A percentile compares a stretch with the other conserved stretches of the same genome.
phyloP scores from a whole-genome alignment of 2,888 invertebrate species.

The Drepana falcataria region DNA sequence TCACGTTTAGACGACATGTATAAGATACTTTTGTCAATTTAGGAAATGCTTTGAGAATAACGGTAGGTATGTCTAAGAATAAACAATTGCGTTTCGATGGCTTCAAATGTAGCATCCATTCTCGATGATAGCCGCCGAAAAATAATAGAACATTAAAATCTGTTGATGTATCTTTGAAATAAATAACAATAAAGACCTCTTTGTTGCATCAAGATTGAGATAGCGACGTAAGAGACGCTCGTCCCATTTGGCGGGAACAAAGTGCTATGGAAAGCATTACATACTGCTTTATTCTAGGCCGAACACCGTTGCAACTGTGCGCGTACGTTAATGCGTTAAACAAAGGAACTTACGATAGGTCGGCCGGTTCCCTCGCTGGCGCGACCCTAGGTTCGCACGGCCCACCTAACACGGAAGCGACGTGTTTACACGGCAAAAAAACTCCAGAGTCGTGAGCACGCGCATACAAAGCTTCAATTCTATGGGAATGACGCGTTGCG shows the following conservation, averaged over 20 bases:
- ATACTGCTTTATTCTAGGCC: conserved; percentile 17
- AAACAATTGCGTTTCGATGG: too few species aligned
- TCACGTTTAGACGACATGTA: too few species aligned
- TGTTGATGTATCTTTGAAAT: too few species aligned
- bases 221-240: background rate
- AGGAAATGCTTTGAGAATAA: too few species aligned
- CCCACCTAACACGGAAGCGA: conserved; percentile 57
- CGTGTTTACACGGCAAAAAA: conserved; percentile 58
- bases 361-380: conserved; percentile 38
- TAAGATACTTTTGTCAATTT: background rate
- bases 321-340: conserved; percentile 46
- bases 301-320: conserved; percentile 22
- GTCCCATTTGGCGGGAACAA: background rate
- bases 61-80: too few species aligned
- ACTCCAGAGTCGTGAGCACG: conserved; percentile 39
- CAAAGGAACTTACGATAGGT: conserved; percentile 61
- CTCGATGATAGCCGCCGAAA: background rate
- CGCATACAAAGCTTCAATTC: conserved; percentile 42
- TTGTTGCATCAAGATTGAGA: too few species aligned
- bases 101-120: background rate
- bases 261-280: background rate
- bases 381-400: conserved; percentile 71
- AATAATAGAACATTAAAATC: too few species aligned
- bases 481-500: conserved; percentile 37
- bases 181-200: too few species aligned